These are phyloP conservation scores for Hipparchia sbordonii DNA, from an alignment of 2,888 invertebrate genomes.

Conservation along the genomic window DNA sequence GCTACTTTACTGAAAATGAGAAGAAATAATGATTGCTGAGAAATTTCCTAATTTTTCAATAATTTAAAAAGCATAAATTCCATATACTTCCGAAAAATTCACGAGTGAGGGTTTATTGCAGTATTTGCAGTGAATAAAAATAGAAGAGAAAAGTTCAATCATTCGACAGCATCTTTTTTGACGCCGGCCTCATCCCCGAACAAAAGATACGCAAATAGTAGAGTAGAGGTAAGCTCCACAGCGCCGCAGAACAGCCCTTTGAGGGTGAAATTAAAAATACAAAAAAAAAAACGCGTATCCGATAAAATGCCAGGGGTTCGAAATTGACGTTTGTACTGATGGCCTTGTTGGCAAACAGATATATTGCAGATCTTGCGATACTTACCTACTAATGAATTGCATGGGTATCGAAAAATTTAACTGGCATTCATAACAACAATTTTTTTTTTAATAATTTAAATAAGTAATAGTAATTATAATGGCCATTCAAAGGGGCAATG, in stretches of 20 bases:
- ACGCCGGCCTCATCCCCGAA: not conserved
- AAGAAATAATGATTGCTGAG: too few species aligned
- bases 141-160: slow-evolving; percentile 6
- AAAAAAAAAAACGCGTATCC: slow-evolving; percentile 6
- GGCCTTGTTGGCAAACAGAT: not conserved
- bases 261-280: slow-evolving; percentile 11
- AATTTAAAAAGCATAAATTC: too few species aligned
- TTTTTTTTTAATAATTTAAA: too few species aligned
- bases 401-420: too few species aligned
- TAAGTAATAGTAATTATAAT: too few species aligned
- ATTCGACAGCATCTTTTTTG: slow-evolving; percentile 6
- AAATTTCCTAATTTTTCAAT: too few species aligned
- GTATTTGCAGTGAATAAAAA: not conserved
- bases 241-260: not conserved
- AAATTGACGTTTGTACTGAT: slow-evolving; percentile 1
- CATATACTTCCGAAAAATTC: not conserved
- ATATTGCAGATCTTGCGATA: too few species aligned
- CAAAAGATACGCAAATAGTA: not conserved
- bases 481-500: too few species aligned
- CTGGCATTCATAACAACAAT: too few species aligned
- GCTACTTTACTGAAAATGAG: too few species aligned
- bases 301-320: not conserved
- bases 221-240: slow-evolving; percentile 5
- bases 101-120: not conserved
- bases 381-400: too few species aligned